Evolutionary conservation across 2,797 vertebrate genomes (phyloP).

Genomic region (Chaenodraco wilsoni): DNA sequence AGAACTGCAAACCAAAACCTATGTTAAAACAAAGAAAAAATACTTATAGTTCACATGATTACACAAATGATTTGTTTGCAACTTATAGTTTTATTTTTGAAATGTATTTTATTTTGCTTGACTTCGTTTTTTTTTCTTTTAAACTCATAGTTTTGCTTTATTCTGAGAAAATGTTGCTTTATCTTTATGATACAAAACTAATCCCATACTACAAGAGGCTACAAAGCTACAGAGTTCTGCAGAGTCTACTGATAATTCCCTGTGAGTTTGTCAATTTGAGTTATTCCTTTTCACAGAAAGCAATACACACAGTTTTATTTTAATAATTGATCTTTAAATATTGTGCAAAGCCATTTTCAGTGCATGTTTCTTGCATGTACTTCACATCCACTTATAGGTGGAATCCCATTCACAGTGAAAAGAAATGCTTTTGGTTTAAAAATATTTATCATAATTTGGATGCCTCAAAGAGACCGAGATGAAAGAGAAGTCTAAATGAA

Average conservation of each 20-base stretch:
- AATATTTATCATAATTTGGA: not conserved
- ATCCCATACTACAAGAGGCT: not conserved
- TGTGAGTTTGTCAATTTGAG: not conserved
- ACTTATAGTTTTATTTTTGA: no score
- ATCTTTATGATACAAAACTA: no score
- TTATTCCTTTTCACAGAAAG: not conserved
- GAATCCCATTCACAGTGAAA: not conserved
- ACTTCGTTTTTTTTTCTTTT: no score
- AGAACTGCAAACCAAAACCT: no score
- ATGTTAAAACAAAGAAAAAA: no score
- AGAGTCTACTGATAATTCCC: not conserved
- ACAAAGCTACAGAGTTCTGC: not conserved
- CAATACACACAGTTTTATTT: not conserved
- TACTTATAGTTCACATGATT: no score
- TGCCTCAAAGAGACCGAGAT: constrained; percentile 41
- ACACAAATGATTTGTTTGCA: no score
- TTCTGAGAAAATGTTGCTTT: no score
- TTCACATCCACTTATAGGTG: not conserved
- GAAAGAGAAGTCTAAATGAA: constrained; percentile 51
- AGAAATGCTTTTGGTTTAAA: not conserved
- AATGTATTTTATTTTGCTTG: no score
- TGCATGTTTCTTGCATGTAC: not conserved
- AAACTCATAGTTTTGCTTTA: no score
- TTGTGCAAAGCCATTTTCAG: not conserved
- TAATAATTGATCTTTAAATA: not conserved